phyloP scores from a whole-genome alignment of 2,113 vertebrate species.

The Phocoena phocoena region DNA sequence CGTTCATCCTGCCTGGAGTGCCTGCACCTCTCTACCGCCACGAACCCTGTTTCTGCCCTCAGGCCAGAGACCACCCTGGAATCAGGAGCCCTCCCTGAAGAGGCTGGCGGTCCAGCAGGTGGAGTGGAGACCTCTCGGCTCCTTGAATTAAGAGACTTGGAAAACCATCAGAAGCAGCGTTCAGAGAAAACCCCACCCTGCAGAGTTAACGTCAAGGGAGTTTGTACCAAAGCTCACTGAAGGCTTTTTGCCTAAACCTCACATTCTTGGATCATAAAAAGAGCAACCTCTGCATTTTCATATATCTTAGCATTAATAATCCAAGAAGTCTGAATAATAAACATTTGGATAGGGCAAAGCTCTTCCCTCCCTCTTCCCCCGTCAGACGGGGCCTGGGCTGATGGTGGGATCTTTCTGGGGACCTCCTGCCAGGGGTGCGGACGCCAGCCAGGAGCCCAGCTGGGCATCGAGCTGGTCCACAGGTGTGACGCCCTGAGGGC shows the following conservation, averaged over 20 bases:
- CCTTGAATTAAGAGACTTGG: conserved; percentile 41
- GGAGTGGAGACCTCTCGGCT: neutral
- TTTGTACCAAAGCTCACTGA: conserved; percentile 57
- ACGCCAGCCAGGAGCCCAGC: neutral
- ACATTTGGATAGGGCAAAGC: neutral
- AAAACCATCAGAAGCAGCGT: conserved; percentile 23
- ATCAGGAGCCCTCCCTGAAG: neutral
- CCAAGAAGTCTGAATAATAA: conserved; percentile 20
- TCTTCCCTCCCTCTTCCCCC: neutral
- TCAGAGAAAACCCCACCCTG: conserved; percentile 42
- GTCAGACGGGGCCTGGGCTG: neutral
- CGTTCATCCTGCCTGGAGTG: accelerated
- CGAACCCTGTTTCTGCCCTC: accelerated
- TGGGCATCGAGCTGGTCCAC: accelerated
- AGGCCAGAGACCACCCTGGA: neutral
- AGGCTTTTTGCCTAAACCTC: conserved; percentile 66
- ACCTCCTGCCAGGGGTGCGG: neutral
- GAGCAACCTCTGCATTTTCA: conserved; percentile 51
- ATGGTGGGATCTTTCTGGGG: neutral
- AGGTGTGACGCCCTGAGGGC: accelerated
- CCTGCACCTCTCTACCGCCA: neutral
- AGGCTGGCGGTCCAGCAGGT: neutral
- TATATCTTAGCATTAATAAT: conserved; percentile 43
- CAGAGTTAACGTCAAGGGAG: conserved; percentile 13
- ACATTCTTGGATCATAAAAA: conserved; percentile 62